A percentile compares a stretch with the other conserved stretches of the same genome.
Evolutionary conservation across 1,140 invertebrate species (phyloP).

Genomic region (Cydia amplana): DNA sequence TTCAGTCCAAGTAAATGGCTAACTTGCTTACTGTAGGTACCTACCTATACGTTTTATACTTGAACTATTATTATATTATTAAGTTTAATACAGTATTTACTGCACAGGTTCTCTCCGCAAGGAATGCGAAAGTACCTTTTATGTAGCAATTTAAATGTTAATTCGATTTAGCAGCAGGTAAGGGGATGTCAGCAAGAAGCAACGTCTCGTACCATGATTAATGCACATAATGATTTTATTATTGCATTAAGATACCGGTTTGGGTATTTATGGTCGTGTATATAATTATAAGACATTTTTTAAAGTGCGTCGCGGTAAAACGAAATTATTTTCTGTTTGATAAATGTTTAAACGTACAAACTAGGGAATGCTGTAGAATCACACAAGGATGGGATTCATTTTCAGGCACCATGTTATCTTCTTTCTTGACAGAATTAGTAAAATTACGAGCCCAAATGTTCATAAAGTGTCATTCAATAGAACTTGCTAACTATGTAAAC

Average conservation of each 20-base stretch:
- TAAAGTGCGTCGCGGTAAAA: not conserved
- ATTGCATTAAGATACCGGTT: slow-evolving; percentile 42
- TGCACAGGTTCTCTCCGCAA: not conserved
- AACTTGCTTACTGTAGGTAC: too few relatives aligned
- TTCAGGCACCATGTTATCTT: too few relatives aligned
- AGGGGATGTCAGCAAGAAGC: slow-evolving; percentile 43
- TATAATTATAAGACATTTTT: not conserved
- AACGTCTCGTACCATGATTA: slow-evolving; percentile 45
- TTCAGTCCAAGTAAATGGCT: too few relatives aligned
- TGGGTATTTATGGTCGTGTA: slow-evolving; percentile 36
- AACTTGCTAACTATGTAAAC: too few relatives aligned
- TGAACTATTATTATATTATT: not conserved
- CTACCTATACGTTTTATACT: too few relatives aligned
- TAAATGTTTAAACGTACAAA: too few relatives aligned
- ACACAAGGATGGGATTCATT: too few relatives aligned
- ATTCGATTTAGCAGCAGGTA: slow-evolving; percentile 44
- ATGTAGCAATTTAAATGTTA: slow-evolving; percentile 54
- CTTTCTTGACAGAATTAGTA: too few relatives aligned
- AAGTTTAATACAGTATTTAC: not conserved
- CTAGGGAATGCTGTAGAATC: not conserved
- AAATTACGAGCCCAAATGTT: too few relatives aligned
- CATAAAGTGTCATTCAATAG: too few relatives aligned
- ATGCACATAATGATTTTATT: slow-evolving; percentile 53
- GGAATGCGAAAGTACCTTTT: slow-evolving; percentile 35
- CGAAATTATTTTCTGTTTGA: not conserved